A percentile compares a stretch with the other conserved stretches of the same genome.
phyloP scores from a whole-genome alignment of 2,888 invertebrate species.

The Atherix ibis region DNA sequence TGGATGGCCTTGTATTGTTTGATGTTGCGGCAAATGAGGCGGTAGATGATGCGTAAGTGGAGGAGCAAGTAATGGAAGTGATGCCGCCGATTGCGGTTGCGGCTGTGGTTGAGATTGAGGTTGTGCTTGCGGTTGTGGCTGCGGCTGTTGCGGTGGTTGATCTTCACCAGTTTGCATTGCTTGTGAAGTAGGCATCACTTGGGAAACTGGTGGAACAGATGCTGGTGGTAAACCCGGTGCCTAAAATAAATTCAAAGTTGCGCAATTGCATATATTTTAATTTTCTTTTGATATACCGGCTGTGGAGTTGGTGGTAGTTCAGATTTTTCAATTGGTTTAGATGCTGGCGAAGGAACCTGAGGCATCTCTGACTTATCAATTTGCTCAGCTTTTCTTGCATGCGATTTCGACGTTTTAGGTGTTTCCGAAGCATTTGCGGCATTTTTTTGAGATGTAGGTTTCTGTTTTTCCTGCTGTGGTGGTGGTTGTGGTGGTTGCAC shows the following conservation, averaged over 20 bases:
- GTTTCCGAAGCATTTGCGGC: constrained; percentile 7
- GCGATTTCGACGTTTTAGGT: constrained; percentile 9
- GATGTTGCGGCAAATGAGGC: constrained; percentile 24
- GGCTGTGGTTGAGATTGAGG: constrained; percentile 40
- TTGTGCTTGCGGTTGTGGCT: constrained; percentile 34
- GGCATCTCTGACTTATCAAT: constrained; percentile 12
- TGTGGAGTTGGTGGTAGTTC: neutral
- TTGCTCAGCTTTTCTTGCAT: constrained; percentile 8
- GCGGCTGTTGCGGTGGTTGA: constrained; percentile 35
- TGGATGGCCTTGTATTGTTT: constrained; percentile 24
- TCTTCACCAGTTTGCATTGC: constrained; percentile 10
- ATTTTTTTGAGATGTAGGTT: constrained; percentile 4
- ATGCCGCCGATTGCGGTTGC: constrained; percentile 16
- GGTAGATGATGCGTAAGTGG: constrained; percentile 23
- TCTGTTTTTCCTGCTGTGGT: constrained; percentile 7
- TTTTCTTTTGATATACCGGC: constrained; percentile 4
- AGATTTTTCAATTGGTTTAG: constrained; percentile 4
- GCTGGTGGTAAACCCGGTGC: neutral
- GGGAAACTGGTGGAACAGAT: too few relatives aligned
- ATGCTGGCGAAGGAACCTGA: neutral
- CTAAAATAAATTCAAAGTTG: too few relatives aligned
- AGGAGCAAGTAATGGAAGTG: constrained; percentile 19
- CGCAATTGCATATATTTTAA: too few relatives aligned
- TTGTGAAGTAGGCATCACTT: constrained; percentile 8
- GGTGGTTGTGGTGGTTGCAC: too few relatives aligned